Evolutionary conservation across 2,888 invertebrate species (phyloP).

Genomic region (Rhyacophila evoluta): DNA sequence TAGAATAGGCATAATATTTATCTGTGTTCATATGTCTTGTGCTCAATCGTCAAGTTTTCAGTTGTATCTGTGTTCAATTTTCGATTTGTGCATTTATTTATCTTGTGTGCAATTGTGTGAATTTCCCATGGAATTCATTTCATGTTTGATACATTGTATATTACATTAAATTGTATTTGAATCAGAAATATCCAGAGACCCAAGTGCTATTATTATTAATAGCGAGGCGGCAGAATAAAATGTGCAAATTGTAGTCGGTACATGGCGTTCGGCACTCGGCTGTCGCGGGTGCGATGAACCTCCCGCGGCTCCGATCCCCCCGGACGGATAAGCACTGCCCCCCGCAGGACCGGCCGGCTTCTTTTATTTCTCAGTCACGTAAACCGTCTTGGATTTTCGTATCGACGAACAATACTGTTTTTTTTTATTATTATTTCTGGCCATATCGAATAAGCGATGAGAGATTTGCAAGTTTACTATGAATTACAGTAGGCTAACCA

Average conservation of each 20-base stretch:
- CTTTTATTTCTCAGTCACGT: conserved; percentile 22
- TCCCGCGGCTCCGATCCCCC: background rate
- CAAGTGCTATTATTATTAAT: too few species aligned
- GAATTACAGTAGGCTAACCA: background rate
- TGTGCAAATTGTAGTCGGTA: background rate
- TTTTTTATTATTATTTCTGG: background rate
- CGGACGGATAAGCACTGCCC: background rate
- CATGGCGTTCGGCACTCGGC: background rate
- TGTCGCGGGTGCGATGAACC: conserved; percentile 24
- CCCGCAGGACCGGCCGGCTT: conserved; percentile 7
- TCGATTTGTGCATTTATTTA: too few species aligned
- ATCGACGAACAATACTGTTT: background rate
- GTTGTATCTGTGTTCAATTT: too few species aligned
- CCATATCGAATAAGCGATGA: background rate
- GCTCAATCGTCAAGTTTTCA: too few species aligned
- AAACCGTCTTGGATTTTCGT: background rate
- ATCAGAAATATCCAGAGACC: too few species aligned
- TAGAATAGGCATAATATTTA: too few species aligned
- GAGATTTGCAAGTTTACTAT: background rate
- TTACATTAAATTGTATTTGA: too few species aligned
- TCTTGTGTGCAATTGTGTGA: too few species aligned
- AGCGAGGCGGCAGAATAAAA: too few species aligned
- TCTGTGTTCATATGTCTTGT: too few species aligned
- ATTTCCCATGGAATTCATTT: too few species aligned
- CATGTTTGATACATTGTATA: too few species aligned